These are phyloP conservation scores for Rhinophrynus dorsalis DNA, from an alignment of 2,797 vertebrate genomes.

Conservation along the genomic window DNA sequence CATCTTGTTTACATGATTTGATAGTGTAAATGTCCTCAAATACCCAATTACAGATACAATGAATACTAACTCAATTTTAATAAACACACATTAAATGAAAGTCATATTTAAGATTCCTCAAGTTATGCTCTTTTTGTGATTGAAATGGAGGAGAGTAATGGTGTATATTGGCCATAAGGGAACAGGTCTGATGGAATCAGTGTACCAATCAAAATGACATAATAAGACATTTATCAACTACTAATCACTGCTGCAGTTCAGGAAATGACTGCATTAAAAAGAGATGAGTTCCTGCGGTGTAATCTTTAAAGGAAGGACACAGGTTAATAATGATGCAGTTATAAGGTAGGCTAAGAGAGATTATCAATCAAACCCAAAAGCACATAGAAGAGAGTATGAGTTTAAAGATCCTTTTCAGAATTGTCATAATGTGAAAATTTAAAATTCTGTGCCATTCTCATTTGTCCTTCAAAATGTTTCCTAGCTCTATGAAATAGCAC, in stretches of 20 bases:
- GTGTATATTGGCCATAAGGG: not conserved
- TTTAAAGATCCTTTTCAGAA: not conserved
- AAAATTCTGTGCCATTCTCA: not conserved
- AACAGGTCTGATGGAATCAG: conserved; percentile 3
- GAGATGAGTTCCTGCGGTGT: conserved; percentile 27
- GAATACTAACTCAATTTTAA: too few species aligned
- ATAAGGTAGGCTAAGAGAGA: conserved; percentile 11
- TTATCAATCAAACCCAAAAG: conserved; percentile 42
- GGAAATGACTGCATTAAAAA: conserved; percentile 46
- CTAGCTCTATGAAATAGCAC: not conserved
- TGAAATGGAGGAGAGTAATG: too few species aligned
- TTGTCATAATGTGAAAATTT: conserved; percentile 13
- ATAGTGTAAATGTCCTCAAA: too few species aligned
- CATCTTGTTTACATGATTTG: too few species aligned
- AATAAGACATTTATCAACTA: conserved; percentile 35
- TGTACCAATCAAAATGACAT: conserved; percentile 33
- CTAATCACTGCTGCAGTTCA: conserved; percentile 36
- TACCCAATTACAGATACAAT: too few species aligned
- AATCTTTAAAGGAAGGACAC: conserved; percentile 38
- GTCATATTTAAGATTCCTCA: too few species aligned
- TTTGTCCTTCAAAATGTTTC: not conserved
- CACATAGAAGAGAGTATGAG: not conserved
- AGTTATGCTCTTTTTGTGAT: too few species aligned
- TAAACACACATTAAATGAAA: too few species aligned
- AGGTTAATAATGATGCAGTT: conserved; percentile 41